Base-by-base conservation (phyloP, 2,113 vertebrate species). In the Scophthalmus maximus region DNA sequence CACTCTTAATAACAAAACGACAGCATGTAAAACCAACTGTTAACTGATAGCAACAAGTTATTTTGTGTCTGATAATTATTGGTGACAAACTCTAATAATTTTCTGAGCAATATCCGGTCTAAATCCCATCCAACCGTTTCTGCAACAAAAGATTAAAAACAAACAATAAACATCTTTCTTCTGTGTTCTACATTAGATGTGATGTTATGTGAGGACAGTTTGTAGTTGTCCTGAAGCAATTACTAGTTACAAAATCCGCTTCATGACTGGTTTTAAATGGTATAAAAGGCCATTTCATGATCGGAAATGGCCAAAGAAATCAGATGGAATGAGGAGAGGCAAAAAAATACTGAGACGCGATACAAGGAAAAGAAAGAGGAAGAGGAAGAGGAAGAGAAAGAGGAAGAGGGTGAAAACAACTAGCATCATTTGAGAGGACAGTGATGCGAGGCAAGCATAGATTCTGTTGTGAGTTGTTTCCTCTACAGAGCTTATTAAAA, bases 401-500 rank as follows among this genome's bases (percentile, higher is more conserved):
- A 18, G 66, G 7, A 59, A 52, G 3, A 57, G 17, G 4, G 44
- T 30, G 42, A 20, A 25, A 76, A 69, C n/a, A 65, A 58, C 32
- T 2, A 26, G 40, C 8, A 10, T 60, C 61, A 26, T 71, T 53
- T 65, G 53, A 69, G 52, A 75, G 76, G 40, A 76, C 74, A 76
- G 57, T 70, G 66, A 63, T 83, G 84, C 74, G 25, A 88, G 49
- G 47, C 67, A 52, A 80, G 82, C 68, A 68, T 79, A 68, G 75
- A 73, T 83, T 70, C 49, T 85, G 72, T 73, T 27, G 60, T 70
- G 78, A 78, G 63, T 75, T 56, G 78, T 87, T 90, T 88, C 79
- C 92, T 86, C 90, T 49, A 55, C 55, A 90, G 90, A 89, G 86
- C 91, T 89, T 93, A 91, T 93, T 93, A 92, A 92, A 91, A 88